Evolutionary conservation across 2,797 vertebrate genomes (phyloP).

Genomic region (Sebastes trivittatus): DNA sequence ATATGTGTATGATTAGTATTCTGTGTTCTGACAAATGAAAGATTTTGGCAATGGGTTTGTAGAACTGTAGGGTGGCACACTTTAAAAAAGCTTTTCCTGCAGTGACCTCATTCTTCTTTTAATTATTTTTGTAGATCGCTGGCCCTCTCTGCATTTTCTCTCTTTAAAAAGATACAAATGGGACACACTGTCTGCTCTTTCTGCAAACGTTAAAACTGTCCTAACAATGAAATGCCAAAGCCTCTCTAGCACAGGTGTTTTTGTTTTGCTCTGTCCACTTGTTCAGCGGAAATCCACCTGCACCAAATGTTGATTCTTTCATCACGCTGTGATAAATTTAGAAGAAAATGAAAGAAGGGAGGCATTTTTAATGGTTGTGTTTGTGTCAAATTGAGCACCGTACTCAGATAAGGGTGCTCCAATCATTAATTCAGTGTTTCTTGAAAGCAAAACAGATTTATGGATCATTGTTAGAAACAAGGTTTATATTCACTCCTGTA

Average conservation of each 20-base stretch:
- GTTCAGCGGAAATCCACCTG: neutral
- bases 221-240: neutral
- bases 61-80: constrained; percentile 3
- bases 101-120: constrained; percentile 17
- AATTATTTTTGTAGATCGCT: neutral
- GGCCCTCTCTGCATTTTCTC: neutral
- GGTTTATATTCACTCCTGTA: neutral
- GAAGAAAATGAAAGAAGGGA: neutral
- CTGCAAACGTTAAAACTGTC: neutral
- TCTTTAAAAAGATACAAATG: neutral
- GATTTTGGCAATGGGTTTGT: neutral
- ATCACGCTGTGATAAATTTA: neutral
- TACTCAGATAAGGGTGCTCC: neutral
- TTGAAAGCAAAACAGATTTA: neutral
- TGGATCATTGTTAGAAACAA: neutral
- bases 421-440: neutral
- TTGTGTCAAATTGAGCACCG: neutral
- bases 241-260: neutral
- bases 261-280: neutral
- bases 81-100: neutral
- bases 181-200: neutral
- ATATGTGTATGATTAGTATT: neutral
- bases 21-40: neutral
- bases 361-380: neutral
- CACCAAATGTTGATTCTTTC: neutral